A percentile compares a stretch with the other conserved stretches of the same genome.
Evolutionary conservation across 2,888 invertebrate species (phyloP).

Genomic region (Standfussiana lucernea): DNA sequence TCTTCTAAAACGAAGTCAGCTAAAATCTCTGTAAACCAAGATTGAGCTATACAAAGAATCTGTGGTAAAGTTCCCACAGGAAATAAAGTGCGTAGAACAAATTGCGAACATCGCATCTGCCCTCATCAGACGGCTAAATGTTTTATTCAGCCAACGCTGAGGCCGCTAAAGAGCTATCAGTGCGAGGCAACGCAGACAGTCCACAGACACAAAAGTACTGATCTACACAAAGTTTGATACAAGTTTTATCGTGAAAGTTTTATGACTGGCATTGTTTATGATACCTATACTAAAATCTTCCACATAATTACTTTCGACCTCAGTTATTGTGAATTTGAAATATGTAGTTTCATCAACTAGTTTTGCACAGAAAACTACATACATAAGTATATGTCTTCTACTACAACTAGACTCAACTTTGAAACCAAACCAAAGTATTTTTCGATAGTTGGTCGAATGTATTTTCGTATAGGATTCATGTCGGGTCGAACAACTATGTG

Average conservation of each 20-base stretch:
- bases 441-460: constrained; percentile 7
- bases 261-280: neutral
- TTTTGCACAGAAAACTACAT: neutral
- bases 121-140: constrained; percentile 62
- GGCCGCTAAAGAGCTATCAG: constrained; percentile 53
- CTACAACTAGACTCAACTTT: too few relatives aligned
- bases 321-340: neutral
- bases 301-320: neutral
- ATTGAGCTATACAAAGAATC: constrained; percentile 37
- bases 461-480: constrained; percentile 24
- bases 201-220: constrained; percentile 26
- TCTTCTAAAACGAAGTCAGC: constrained; percentile 4
- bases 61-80: constrained; percentile 41
- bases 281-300: neutral
- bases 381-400: neutral
- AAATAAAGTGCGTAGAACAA: constrained; percentile 61
- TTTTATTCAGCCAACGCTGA: constrained; percentile 63
- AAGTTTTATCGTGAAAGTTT: constrained; percentile 10
- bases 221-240: neutral
- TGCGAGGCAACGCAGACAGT: constrained; percentile 8
- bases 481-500: constrained; percentile 12
- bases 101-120: constrained; percentile 55
- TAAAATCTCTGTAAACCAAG: constrained; percentile 15
- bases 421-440: constrained; percentile 5
- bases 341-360: neutral